Conservation (phyloP, 2,888 invertebrate genomes). For the Apamea anceps region DNA sequence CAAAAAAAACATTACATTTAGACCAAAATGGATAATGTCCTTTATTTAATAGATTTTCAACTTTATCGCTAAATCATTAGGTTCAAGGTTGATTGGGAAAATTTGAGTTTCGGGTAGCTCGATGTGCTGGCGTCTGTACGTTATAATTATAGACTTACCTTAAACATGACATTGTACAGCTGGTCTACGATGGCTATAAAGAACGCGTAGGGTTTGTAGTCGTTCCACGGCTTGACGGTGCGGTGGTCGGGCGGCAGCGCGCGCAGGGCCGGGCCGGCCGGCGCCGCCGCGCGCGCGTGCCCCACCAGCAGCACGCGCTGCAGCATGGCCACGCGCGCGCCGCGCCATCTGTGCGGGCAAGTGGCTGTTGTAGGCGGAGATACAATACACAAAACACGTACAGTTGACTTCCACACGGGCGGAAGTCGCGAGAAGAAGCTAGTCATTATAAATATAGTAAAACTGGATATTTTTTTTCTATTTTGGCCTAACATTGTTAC, state of each 20-base stretch:
- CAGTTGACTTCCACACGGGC: background rate
- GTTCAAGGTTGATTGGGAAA: too few relatives aligned
- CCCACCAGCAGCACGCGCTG: conserved; percentile 94
- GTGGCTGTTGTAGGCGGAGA: background rate
- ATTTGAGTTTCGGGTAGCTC: too few relatives aligned
- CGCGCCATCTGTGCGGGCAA: conserved; percentile 91
- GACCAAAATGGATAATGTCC: too few relatives aligned
- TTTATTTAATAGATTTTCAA: too few relatives aligned
- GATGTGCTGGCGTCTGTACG: too few relatives aligned
- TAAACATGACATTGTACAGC: conserved; percentile 96
- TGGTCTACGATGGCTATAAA: conserved; percentile 96
- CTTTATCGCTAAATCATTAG: too few relatives aligned
- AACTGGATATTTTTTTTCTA: background rate
- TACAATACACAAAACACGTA: background rate
- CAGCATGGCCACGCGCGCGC: conserved; percentile 92
- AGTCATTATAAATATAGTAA: background rate
- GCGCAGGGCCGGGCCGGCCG: conserved; percentile 92
- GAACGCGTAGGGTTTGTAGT: conserved; percentile 96
- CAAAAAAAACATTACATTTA: too few relatives aligned
- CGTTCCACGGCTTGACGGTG: conserved; percentile 91
- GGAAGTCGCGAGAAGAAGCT: background rate
- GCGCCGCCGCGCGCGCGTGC: conserved; percentile 93
- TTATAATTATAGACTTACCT: conserved; percentile 87
- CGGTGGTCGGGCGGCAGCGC: conserved; percentile 89
- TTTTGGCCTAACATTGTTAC: background rate